Evolutionary conservation across 23 tunicate species (phyloP).

Genomic region (Trididemnum miniatum): DNA sequence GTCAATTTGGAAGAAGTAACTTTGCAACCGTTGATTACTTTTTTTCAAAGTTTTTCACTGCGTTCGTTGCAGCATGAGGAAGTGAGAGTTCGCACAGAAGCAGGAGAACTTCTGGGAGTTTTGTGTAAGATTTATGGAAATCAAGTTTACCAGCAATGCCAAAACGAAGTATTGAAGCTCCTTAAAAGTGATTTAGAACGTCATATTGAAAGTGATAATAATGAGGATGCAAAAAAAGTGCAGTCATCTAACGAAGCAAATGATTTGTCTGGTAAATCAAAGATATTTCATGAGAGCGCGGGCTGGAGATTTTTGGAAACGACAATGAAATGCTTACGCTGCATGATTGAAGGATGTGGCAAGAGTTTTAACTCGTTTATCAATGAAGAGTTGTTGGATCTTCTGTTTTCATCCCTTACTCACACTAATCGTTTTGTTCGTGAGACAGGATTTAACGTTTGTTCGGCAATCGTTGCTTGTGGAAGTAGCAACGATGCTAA

Average conservation of each 20-base stretch:
- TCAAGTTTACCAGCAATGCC: conserved; percentile 16
- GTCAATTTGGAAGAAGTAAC: neutral
- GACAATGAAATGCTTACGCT: conserved; percentile 83
- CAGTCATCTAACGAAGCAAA: neutral
- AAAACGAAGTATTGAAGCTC: conserved; percentile 17
- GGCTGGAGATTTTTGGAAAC: conserved; percentile 99
- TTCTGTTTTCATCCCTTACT: conserved; percentile 54
- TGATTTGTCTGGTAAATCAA: conserved; percentile 8
- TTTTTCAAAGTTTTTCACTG: conserved; percentile 23
- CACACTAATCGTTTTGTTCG: conserved; percentile 91
- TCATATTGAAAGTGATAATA: conserved; percentile 36
- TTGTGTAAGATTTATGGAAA: conserved; percentile 49
- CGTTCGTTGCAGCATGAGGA: conserved; percentile 51
- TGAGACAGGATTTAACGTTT: conserved; percentile 91
- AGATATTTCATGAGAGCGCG: conserved; percentile 87
- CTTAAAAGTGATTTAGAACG: conserved; percentile 40
- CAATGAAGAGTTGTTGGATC: conserved; percentile 69
- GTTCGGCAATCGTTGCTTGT: conserved; percentile 62
- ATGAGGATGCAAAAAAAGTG: neutral
- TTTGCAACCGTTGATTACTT: neutral
- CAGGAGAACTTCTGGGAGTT: conserved; percentile 69
- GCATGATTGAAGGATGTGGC: conserved; percentile 85
- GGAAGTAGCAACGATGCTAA: conserved; percentile 35
- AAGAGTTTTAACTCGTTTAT: conserved; percentile 57
- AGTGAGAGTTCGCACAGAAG: conserved; percentile 66